Evolutionary conservation across 1,140 invertebrate genomes (phyloP), one percentile per base, ranked within the genome.

Genomic region (Tigriopus japonicus): DNA sequence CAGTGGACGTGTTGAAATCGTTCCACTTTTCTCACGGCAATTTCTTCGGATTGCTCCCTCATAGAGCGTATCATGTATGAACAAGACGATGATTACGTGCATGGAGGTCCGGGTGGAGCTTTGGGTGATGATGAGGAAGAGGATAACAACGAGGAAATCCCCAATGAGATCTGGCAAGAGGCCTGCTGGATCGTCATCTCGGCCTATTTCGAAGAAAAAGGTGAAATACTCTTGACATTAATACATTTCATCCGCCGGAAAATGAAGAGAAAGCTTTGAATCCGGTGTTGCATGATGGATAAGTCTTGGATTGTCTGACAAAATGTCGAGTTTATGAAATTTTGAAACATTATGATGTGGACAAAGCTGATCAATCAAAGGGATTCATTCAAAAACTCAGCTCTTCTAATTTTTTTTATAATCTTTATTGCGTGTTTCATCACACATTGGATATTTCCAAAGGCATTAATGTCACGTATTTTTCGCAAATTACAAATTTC

Each of bases 151-250:
- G 85, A 87, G 70, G 90, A 95, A 74, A 92, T 96, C 66, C 91
- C 89, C 13, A 83, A 87, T 14, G 90, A 95, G 69, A 73, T 95
- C 59, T 97, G 92, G 92, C 91, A 98, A 74, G 95, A 98, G 78
- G 94, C 94, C n/a, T 98, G 93, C 69, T 98, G 95, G 95, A 95
- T 97, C 71, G 93, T 98, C 45, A 98, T 98, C 67, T 94, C 92
- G 69, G 89, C 94, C 1, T 98, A 98, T 73, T 98, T 98, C 74
- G 94, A 98, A 71, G 94, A 98, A 71, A 98, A 98, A 76, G 94
- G 89, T 60, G 14, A 24, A 5, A n/a, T n/a, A n/a, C n/a, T n/a
- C n/a, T n/a, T n/a, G n/a, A n/a, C n/a, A n/a, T n/a, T n/a, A n/a
- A n/a, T n/a, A n/a, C n/a, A n/a, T n/a, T 53, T 60, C 17, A 1